These are phyloP conservation scores for Calcarius ornatus DNA, from an alignment of 2,113 vertebrate species.

Conservation along the genomic window DNA sequence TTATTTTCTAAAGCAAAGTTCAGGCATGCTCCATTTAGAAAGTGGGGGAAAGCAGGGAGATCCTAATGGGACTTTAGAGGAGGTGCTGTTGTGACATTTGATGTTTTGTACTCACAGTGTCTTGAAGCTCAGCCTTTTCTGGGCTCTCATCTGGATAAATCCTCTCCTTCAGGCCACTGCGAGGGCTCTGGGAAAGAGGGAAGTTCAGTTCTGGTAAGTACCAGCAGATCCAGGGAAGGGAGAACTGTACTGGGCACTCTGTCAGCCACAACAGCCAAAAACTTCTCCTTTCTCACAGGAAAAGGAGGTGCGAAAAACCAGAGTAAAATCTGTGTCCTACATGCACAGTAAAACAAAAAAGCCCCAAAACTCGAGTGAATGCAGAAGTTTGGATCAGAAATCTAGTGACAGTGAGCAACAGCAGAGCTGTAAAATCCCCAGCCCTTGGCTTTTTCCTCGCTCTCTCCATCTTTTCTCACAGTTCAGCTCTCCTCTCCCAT, in stretches of 20 bases:
- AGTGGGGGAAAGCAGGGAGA: neutral
- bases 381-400: neutral
- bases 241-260: neutral
- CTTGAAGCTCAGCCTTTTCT: constrained; percentile 75
- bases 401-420: neutral
- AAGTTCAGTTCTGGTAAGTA: neutral
- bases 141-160: constrained; percentile 74
- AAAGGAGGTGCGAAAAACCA: neutral
- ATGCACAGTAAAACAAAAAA: neutral
- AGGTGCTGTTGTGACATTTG: neutral
- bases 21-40: neutral
- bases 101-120: constrained; percentile 69
- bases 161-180: constrained; percentile 70
- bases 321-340: neutral
- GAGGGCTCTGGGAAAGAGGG: constrained; percentile 70
- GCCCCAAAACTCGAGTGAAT: neutral
- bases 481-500: neutral
- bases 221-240: neutral
- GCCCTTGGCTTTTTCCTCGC: neutral
- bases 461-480: neutral
- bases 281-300: constrained; percentile 8
- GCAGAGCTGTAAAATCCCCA: neutral
- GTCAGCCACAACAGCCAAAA: neutral
- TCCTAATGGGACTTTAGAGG: neutral
- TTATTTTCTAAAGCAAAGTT: constrained; percentile 24